phyloP scores from a whole-genome alignment of 2,113 vertebrate species.

The Microcebus lehilahytsara region DNA sequence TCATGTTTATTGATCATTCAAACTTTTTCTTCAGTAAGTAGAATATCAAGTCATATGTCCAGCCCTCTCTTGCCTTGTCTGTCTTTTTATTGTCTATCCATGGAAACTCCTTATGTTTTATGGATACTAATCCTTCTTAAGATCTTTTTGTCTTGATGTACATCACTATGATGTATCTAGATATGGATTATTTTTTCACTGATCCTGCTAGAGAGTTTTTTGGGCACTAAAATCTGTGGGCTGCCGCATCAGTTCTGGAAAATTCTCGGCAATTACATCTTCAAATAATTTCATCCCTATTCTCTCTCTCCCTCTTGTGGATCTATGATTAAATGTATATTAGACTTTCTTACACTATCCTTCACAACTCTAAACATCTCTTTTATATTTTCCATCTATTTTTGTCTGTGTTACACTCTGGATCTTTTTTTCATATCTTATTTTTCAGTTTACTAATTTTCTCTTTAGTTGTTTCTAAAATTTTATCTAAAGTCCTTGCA shows the following conservation, averaged over 20 bases:
- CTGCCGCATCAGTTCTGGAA: background rate
- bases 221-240: background rate
- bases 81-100: background rate
- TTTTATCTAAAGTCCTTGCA: background rate
- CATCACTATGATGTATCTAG: background rate
- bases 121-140: background rate
- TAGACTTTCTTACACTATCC: background rate
- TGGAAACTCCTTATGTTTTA: background rate
- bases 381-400: background rate
- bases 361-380: background rate
- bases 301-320: background rate
- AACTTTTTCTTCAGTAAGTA: background rate
- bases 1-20: background rate
- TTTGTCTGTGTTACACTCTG: background rate
- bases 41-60: background rate
- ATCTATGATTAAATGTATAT: background rate
- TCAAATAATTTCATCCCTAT: slow-evolving; percentile 26
- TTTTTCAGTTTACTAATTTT: background rate
- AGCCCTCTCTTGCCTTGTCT: background rate
- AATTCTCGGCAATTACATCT: background rate
- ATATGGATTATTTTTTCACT: background rate
- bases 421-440: background rate
- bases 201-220: background rate
- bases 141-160: background rate
- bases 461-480: slow-evolving; percentile 17